Base-by-base conservation (phyloP, 2,113 vertebrate genomes). In the western clawed frog (Xenopus tropicalis) region DNA sequence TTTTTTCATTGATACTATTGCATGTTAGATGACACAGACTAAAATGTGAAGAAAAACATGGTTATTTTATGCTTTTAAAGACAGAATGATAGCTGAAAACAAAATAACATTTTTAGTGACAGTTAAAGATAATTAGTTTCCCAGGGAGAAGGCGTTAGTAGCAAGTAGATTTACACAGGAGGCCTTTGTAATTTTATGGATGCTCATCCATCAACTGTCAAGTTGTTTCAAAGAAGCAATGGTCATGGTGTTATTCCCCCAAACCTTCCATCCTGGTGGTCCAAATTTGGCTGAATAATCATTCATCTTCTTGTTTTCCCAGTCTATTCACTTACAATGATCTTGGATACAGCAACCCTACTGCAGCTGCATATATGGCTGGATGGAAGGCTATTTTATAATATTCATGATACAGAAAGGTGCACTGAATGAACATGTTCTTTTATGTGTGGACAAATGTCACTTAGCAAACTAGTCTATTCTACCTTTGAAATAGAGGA, bases 121-220 rank as follows among this genome's bases (percentile, higher is more conserved):
- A 84, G 85, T 85, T 71, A 42, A 81, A 75, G 79, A 82, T 81
- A 91, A 88, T 90, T 85, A 83, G 91, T 91, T 91, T 93, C 91
- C 91, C 88, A 89, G 88, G 89, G 87, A 91, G 91, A 89, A 82
- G 80, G 83, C 1, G 1, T 81, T 81, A 75, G 80, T 82, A 81
- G 80, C 78, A 75, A 81, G 83, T 78, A 78, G 77, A 82, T 86
- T 87, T 86, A 86, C 85, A 90, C 82, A 89, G 85, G 84, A 82
- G 86, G 82, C 81, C 83, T 89, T 90, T 92, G 88, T 92, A 85
- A 80, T 88, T 92, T 92, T 92, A 93, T 91, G 83, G 90, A 86
- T 80, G 81, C 87, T 93, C 91, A 94, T 95, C 90, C 85, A 72
- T 95, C 93, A 94, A 80, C 87, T 94, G 92, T 93, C 92, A 92